Percentiles rank a stretch among this genome's conserved stretches.
phyloP scores from a whole-genome alignment of 2,113 vertebrate genomes.

The Myiagra hebetior region DNA sequence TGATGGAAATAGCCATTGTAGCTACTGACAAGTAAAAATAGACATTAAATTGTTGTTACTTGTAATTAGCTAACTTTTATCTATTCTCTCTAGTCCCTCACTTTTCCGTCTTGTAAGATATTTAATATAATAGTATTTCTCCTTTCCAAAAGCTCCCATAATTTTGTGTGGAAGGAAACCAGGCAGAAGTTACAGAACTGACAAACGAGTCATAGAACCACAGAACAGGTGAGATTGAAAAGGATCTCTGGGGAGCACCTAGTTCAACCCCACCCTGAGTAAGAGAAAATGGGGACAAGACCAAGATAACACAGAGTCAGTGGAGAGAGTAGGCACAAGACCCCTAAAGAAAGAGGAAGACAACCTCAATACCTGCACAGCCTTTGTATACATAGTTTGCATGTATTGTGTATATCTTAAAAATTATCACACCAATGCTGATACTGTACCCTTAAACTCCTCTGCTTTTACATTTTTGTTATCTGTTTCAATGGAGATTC shows the following conservation, averaged over 20 bases:
- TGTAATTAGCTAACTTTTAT: not conserved
- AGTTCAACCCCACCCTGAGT: not conserved
- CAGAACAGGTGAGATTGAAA: not conserved
- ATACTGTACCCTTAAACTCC: conserved; percentile 77
- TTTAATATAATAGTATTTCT: not conserved
- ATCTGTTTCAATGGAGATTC: conserved; percentile 65
- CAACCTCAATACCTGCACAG: not conserved
- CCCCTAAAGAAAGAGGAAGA: not conserved
- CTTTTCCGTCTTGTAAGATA: not conserved
- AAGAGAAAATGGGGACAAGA: not conserved
- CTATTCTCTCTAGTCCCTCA: not conserved
- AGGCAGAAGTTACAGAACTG: not conserved
- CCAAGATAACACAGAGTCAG: not conserved
- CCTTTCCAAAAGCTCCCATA: not conserved
- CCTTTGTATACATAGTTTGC: not conserved
- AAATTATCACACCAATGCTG: not conserved
- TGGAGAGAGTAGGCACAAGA: not conserved
- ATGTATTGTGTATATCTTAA: not conserved
- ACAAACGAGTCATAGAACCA: not conserved
- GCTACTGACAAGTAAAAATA: not conserved
- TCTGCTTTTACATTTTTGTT: conserved; percentile 68
- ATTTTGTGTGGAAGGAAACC: not conserved
- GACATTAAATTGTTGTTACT: not conserved
- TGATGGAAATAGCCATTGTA: not conserved
- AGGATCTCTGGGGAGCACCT: not conserved